A percentile compares a stretch with the other conserved stretches of the same genome.
Conservation (phyloP, 37 sponge, comb jelly and placozoan genomes). For the Diacarnus erythraeanus region DNA sequence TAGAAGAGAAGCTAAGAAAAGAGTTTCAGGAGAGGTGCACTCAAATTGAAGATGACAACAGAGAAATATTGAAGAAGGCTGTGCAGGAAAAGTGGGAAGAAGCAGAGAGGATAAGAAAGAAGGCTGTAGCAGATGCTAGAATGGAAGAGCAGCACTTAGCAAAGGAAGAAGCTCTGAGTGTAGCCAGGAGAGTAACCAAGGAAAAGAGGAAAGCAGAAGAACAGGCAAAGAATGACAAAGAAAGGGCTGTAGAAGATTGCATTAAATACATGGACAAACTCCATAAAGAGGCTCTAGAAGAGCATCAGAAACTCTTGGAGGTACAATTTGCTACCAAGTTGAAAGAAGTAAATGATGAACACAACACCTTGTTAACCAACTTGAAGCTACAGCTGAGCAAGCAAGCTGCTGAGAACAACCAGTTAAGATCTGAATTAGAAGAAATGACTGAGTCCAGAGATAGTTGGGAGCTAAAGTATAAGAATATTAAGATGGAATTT, state of each 20-base stretch:
- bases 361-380: conserved; percentile 9
- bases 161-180: conserved; percentile 19
- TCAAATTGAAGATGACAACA: neutral
- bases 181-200: conserved; percentile 15
- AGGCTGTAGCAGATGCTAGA: conserved; percentile 33
- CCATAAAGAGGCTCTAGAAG: conserved; percentile 1
- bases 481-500: conserved; percentile 50
- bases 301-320: conserved; percentile 4
- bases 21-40: conserved; percentile 26
- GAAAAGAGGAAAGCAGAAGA: conserved; percentile 3
- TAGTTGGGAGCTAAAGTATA: conserved; percentile 36
- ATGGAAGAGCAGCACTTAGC: conserved; percentile 50
- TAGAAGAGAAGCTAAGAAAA: conserved; percentile 38
- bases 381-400: conserved; percentile 14
- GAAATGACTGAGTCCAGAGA: conserved; percentile 8
- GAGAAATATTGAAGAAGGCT: conserved; percentile 13
- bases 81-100: conserved; percentile 37
- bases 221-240: conserved; percentile 24
- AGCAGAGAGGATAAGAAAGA: conserved; percentile 33
- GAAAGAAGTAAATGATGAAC: neutral
- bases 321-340: conserved; percentile 1
- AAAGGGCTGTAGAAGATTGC: conserved; percentile 35
- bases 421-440: conserved; percentile 11
- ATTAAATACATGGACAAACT: conserved; percentile 3
- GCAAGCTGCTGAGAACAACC: neutral